These are phyloP conservation scores for Sinocyclocheilus anshuiensis DNA, from an alignment of 2,113 vertebrate species.

Conservation along the genomic window DNA sequence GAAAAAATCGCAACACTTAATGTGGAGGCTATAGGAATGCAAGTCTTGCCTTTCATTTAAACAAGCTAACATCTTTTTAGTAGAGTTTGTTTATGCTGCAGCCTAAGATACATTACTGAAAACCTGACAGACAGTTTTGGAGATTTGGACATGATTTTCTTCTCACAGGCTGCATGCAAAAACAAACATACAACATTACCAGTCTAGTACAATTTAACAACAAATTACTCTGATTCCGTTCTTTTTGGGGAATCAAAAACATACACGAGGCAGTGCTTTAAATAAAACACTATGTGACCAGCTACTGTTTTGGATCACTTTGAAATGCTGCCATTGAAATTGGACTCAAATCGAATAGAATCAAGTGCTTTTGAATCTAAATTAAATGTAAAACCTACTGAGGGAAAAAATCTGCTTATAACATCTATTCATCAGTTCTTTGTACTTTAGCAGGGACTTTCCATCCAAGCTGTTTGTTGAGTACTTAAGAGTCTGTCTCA, in stretches of 20 bases:
- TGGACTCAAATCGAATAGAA: neutral
- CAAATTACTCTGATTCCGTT: neutral
- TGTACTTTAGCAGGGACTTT: neutral
- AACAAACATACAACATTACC: neutral
- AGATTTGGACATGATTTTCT: neutral
- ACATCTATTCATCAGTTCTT: neutral
- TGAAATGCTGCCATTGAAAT: neutral
- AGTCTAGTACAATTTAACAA: neutral
- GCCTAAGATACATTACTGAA: neutral
- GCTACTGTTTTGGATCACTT: neutral
- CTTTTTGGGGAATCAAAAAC: too few relatives aligned
- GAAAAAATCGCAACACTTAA: neutral
- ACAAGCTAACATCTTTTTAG: neutral
- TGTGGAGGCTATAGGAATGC: neutral
- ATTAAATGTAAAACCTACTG: neutral
- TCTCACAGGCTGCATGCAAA: neutral
- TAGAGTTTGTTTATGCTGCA: neutral
- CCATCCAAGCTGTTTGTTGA: neutral
- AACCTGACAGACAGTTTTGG: neutral
- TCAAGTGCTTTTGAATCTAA: neutral
- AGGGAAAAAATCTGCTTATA: neutral
- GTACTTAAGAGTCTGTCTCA: neutral
- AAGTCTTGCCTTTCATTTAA: neutral
- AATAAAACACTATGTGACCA: neutral
- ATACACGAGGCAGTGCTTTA: too few relatives aligned